A percentile compares a stretch with the other conserved stretches of the same genome.
Conservation (phyloP, 64 coral and sea anemone species). For the Hydrozoanthus tunicans region DNA sequence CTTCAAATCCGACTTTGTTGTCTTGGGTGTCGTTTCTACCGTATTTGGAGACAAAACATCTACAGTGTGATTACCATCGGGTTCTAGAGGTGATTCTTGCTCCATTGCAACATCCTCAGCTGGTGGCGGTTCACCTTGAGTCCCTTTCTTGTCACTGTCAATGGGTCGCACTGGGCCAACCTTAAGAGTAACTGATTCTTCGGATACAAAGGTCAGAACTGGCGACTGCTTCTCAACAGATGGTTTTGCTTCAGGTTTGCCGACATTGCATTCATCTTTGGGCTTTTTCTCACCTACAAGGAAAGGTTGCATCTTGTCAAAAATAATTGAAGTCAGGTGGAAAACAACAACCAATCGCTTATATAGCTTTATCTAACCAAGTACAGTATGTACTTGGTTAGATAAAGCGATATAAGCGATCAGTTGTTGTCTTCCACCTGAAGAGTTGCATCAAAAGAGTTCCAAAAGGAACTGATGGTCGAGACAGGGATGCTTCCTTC, state of each 20-base stretch:
- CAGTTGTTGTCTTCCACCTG: neutral
- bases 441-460: no score
- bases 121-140: neutral
- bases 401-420: neutral
- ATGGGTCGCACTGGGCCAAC: conserved; percentile 32
- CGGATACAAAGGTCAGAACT: conserved; percentile 44
- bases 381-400: no score
- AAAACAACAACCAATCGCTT: neutral
- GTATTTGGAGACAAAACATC: neutral
- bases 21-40: neutral
- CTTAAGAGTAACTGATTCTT: conserved; percentile 45
- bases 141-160: neutral
- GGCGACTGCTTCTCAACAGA: conserved; percentile 16
- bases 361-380: no score
- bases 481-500: no score
- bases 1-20: neutral
- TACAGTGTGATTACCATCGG: neutral
- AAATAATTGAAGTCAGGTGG: neutral
- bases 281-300: conserved; percentile 2
- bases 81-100: neutral
- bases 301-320: neutral
- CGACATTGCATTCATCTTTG: neutral
- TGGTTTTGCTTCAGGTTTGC: conserved; percentile 19
- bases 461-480: no score
- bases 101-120: neutral